phyloP scores from a whole-genome alignment of 2,113 vertebrate genomes.

The Pitta sordida region DNA sequence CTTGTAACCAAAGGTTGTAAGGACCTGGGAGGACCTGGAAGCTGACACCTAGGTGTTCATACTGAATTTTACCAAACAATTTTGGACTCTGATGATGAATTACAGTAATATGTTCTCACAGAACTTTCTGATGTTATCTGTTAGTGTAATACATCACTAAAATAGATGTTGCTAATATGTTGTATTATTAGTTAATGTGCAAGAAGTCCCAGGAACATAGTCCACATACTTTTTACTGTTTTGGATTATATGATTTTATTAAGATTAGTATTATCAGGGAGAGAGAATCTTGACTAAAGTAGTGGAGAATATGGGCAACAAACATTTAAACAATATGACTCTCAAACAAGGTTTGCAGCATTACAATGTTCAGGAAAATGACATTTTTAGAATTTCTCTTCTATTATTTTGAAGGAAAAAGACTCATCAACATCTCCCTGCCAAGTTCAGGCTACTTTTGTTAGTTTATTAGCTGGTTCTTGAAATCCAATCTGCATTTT shows the following conservation, averaged over 20 bases:
- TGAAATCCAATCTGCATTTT: not conserved
- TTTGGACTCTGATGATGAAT: not conserved
- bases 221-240: not conserved
- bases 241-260: not conserved
- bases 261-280: not conserved
- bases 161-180: not conserved
- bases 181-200: not conserved
- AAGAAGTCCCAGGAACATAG: not conserved
- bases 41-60: not conserved
- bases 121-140: not conserved
- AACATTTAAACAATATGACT: not conserved
- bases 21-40: not conserved
- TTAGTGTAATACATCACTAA: not conserved
- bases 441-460: not conserved
- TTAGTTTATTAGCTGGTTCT: not conserved
- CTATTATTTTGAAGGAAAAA: not conserved
- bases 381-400: not conserved
- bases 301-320: not conserved
- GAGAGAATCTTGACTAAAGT: not conserved
- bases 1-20: not conserved
- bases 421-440: not conserved
- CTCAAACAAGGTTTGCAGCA: not conserved
- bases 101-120: not conserved
- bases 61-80: not conserved
- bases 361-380: not conserved